phyloP scores from a whole-genome alignment of 2,888 invertebrate species.

The Pristionchus entomophagus region DNA sequence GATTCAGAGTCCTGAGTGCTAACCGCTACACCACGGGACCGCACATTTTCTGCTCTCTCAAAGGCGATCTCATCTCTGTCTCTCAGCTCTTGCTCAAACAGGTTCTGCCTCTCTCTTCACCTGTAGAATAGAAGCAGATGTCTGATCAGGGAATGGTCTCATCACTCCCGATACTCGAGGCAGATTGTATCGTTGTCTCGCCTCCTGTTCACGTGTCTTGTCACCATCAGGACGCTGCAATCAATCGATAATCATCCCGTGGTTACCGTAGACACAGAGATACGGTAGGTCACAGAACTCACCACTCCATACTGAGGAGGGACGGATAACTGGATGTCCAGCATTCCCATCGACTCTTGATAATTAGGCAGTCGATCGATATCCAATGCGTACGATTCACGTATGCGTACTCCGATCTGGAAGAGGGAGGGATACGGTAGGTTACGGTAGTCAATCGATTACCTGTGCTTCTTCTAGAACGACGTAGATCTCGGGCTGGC shows the following conservation, averaged over 20 bases:
- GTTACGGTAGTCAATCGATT: not conserved
- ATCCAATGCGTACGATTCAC: conserved; percentile 72
- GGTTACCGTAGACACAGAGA: not conserved
- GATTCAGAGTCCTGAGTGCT: conserved; percentile 64
- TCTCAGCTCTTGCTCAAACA: conserved; percentile 28
- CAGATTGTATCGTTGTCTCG: conserved; percentile 68
- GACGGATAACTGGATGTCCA: conserved; percentile 72
- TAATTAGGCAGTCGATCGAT: conserved; percentile 73
- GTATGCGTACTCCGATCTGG: conserved; percentile 67
- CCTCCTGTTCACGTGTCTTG: conserved; percentile 71
- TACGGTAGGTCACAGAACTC: conserved; percentile 42
- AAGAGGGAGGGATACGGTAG: not conserved
- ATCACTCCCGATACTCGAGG: conserved; percentile 73
- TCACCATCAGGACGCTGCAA: conserved; percentile 73
- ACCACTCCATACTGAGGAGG: conserved; percentile 75
- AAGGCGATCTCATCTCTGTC: conserved; percentile 9
- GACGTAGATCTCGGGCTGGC: conserved; percentile 75
- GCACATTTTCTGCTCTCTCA: not conserved
- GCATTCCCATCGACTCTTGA: conserved; percentile 74
- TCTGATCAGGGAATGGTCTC: conserved; percentile 74
- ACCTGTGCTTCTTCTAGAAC: conserved; percentile 72
- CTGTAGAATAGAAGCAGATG: conserved; percentile 66
- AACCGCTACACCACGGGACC: conserved; percentile 59
- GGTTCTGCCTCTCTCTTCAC: conserved; percentile 24
- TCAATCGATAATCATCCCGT: not conserved